Conservation (phyloP, 2,797 vertebrate species). For the Cirrhinus molitorella region DNA sequence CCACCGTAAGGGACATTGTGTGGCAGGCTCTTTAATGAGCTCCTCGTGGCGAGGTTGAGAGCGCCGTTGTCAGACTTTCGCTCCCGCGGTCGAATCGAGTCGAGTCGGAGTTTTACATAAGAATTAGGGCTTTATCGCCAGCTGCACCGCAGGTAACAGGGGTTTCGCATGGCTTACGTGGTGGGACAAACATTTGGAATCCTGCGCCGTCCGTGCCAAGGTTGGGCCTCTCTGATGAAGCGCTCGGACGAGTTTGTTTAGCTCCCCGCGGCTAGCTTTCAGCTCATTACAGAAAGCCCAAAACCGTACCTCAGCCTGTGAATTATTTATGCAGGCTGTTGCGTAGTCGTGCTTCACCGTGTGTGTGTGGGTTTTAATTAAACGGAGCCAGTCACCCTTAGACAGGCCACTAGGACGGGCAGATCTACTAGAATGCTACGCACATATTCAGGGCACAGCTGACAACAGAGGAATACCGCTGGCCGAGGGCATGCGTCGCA, state of each 20-base stretch:
- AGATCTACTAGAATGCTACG: constrained; percentile 49
- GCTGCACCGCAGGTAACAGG: constrained; percentile 64
- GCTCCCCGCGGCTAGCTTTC: constrained; percentile 69
- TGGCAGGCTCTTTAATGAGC: constrained; percentile 77
- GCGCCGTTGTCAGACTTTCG: constrained; percentile 57
- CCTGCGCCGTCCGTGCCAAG: constrained; percentile 65
- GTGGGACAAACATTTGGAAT: constrained; percentile 66
- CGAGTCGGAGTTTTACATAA: constrained; percentile 71
- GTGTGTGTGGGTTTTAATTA: constrained; percentile 75
- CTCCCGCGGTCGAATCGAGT: constrained; percentile 27
- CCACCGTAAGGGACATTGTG: constrained; percentile 62
- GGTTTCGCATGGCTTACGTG: constrained; percentile 62
- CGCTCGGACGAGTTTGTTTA: constrained; percentile 65
- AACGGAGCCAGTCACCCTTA: constrained; percentile 69
- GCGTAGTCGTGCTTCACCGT: constrained; percentile 64
- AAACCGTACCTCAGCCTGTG: constrained; percentile 72
- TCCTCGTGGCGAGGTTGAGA: constrained; percentile 68
- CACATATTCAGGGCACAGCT: constrained; percentile 50
- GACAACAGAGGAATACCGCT: constrained; percentile 45
- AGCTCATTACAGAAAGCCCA: constrained; percentile 74
- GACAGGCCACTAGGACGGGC: constrained; percentile 72
- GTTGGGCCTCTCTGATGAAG: constrained; percentile 64
- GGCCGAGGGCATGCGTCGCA: not conserved
- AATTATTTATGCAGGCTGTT: constrained; percentile 75
- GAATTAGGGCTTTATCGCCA: constrained; percentile 73